Evolutionary conservation across 2,888 invertebrate genomes (phyloP).

Genomic region (Phengaris arion): DNA sequence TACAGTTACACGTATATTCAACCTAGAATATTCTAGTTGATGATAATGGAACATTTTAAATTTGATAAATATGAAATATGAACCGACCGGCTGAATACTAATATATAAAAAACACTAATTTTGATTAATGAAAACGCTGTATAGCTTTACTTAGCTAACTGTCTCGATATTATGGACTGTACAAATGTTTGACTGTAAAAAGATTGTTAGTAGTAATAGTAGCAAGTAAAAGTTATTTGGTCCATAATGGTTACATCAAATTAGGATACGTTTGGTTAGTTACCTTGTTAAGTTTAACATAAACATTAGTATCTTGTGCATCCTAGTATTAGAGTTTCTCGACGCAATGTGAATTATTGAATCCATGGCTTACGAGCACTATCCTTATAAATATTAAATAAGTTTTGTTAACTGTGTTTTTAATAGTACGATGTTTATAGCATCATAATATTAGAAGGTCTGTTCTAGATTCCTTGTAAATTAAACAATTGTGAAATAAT

Average conservation of each 20-base stretch:
- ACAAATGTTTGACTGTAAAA: too few species aligned
- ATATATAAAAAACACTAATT: too few species aligned
- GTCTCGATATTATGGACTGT: too few species aligned
- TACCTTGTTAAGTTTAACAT: background rate
- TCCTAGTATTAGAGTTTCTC: background rate
- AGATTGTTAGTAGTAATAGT: too few species aligned
- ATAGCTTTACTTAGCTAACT: too few species aligned
- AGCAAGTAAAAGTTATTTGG: background rate
- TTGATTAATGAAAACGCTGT: too few species aligned
- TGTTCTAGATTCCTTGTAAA: too few species aligned
- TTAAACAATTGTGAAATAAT: too few species aligned
- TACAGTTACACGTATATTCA: background rate
- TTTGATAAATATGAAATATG: too few species aligned
- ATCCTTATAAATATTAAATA: slow-evolving; percentile 3
- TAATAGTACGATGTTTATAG: slow-evolving; percentile 4
- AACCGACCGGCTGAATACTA: too few species aligned
- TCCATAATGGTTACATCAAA: background rate
- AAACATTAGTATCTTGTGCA: background rate
- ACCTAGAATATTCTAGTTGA: background rate
- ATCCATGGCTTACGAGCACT: background rate
- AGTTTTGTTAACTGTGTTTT: slow-evolving; percentile 9
- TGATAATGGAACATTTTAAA: too few species aligned
- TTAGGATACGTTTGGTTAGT: background rate
- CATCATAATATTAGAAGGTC: background rate
- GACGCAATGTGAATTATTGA: slow-evolving; percentile 1